Conservation (phyloP, 2,888 invertebrate genomes). For the Troides oblongomaculatus region DNA sequence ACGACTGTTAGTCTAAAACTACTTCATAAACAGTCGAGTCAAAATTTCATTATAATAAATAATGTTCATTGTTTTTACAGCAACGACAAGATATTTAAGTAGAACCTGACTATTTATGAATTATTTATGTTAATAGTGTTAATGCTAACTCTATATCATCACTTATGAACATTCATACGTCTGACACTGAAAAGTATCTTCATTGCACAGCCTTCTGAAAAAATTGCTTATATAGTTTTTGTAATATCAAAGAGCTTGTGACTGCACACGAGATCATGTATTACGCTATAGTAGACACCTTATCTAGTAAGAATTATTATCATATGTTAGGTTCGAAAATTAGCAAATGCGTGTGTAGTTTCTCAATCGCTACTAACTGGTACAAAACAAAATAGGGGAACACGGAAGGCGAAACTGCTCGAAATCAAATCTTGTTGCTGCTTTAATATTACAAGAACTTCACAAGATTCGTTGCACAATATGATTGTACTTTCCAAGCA, state of each 20-base stretch:
- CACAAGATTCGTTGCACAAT: constrained; percentile 80
- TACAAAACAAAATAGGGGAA: constrained; percentile 69
- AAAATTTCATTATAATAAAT: constrained; percentile 1
- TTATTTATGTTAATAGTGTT: constrained; percentile 70
- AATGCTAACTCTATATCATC: constrained; percentile 71
- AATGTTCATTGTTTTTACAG: background rate
- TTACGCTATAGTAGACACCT: constrained; percentile 16
- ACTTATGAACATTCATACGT: constrained; percentile 76
- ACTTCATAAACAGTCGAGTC: constrained; percentile 69
- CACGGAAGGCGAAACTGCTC: constrained; percentile 73
- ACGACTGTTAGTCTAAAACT: constrained; percentile 54
- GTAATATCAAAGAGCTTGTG: constrained; percentile 77
- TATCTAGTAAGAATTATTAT: constrained; percentile 21
- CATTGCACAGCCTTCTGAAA: constrained; percentile 78
- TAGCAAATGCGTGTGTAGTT: constrained; percentile 69
- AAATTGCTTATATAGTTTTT: constrained; percentile 72
- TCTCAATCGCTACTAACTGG: constrained; percentile 63
- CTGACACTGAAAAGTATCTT: constrained; percentile 73
- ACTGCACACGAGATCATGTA: constrained; percentile 26
- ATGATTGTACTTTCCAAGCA: constrained; percentile 79
- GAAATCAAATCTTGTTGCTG: constrained; percentile 74
- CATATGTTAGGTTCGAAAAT: constrained; percentile 28
- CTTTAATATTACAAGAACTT: constrained; percentile 80
- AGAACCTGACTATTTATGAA: constrained; percentile 66
- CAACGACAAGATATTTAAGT: background rate